phyloP scores from a whole-genome alignment of 37 sponge, comb jelly and placozoan species.

The Oscarella lobularis region DNA sequence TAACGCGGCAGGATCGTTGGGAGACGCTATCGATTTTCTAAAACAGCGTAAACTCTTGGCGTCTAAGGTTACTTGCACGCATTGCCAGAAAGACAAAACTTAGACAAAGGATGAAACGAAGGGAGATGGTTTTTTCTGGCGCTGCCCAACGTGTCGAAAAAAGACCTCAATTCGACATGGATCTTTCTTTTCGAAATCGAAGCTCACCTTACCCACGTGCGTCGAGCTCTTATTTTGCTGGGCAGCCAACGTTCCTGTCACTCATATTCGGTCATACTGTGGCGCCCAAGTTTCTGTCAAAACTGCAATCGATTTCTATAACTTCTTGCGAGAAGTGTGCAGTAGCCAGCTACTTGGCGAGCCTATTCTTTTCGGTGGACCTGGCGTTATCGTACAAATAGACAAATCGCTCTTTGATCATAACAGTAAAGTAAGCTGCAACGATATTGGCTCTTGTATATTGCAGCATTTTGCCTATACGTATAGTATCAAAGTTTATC shows the following conservation, averaged over 20 bases:
- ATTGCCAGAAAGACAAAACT: too few species aligned
- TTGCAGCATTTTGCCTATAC: too few species aligned
- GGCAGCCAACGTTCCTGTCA: conserved; percentile 26
- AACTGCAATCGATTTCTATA: conserved; percentile 35
- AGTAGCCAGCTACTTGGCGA: background rate
- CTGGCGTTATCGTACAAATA: conserved; percentile 23
- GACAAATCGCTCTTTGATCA: conserved; percentile 37
- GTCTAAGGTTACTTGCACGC: too few species aligned
- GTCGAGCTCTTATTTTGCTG: conserved; percentile 28
- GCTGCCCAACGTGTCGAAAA: too few species aligned
- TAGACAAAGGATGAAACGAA: too few species aligned
- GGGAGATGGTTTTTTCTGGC: too few species aligned
- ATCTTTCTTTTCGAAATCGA: conserved; percentile 33
- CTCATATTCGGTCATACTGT: conserved; percentile 4
- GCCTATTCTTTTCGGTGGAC: conserved; percentile 19
- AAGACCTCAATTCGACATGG: conserved; percentile 18
- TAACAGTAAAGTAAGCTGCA: conserved; percentile 41
- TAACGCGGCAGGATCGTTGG: too few species aligned
- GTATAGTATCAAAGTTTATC: too few species aligned
- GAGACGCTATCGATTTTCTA: too few species aligned
- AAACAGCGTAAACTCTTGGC: too few species aligned
- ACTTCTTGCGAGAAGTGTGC: conserved; percentile 35
- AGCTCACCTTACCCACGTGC: conserved; percentile 40
- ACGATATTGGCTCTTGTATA: too few species aligned
- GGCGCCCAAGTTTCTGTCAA: conserved; percentile 15